Base-by-base conservation (phyloP, 1,140 invertebrate genomes). In the Paraescarpia echinospica region DNA sequence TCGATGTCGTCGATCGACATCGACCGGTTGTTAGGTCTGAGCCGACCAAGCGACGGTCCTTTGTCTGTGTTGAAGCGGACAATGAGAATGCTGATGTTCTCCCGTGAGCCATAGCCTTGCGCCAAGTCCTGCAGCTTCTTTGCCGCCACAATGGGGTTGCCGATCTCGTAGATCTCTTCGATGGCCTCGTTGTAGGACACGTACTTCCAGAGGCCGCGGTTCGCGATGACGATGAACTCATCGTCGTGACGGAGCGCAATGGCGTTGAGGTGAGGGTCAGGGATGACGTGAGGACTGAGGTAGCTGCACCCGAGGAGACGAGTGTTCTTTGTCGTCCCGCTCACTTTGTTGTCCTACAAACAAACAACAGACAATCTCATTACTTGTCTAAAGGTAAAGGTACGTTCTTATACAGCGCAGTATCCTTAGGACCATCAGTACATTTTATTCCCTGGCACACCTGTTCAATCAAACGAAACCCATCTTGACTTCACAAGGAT, bases 91-190 rank as follows among this genome's bases (percentile, higher is more conserved):
- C 94, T 94, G 89, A 96, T 95, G 91, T 96, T 96, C 93, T 96
- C 96, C 91, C 94, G 94, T 18, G 95, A 95, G 0, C 95, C 95
- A 91, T 95, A 96, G 22, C 95, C 95, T 91, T 96, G 96, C 33
- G 96, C 96, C 8, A 96, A 93, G 93, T 96, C 96, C 92, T 96
- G 95, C 0, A 96, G 94, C 35, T 94, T 93, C 93, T 96, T 96
- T 14, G 96, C 95, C 33, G 95, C 96, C 5, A 95, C 93, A n/a
- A 96, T 94, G 27, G 96, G 95, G 93, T 96, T 95, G 34, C 94
- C 94, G 90, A 95, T 94, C 48, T 95, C 93, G 35, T 94, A 93
- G 31, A 95, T 93, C 93, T 96, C 95, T 59, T 94, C 93, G 0
- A 96, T 94, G 88, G 95, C 95, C 89, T 96, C 96, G 35, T 96